Evolutionary conservation across 2,113 vertebrate genomes (phyloP).

Genomic region (Strigops habroptila): DNA sequence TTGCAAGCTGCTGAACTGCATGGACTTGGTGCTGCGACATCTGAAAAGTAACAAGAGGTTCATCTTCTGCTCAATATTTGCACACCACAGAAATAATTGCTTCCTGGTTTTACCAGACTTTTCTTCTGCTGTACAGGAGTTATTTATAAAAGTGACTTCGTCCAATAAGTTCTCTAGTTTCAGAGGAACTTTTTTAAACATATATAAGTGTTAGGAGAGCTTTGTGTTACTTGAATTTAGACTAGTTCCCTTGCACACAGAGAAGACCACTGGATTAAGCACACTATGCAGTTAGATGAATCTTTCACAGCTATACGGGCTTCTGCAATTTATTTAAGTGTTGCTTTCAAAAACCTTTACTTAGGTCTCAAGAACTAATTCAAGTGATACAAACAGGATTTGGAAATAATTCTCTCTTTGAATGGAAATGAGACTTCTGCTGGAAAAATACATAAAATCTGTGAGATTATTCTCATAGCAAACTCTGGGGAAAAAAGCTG

Average conservation of each 20-base stretch:
- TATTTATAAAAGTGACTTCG: not conserved
- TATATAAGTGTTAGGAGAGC: not conserved
- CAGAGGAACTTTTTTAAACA: not conserved
- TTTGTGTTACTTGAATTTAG: not conserved
- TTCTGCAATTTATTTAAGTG: not conserved
- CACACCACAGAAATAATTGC: not conserved
- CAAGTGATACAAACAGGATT: not conserved
- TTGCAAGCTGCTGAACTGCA: constrained; percentile 95
- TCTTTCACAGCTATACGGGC: not conserved
- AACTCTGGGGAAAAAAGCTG: not conserved
- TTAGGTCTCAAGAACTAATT: not conserved
- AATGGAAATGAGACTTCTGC: not conserved
- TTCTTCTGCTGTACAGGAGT: not conserved
- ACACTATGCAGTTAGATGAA: not conserved
- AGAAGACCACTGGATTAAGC: not conserved
- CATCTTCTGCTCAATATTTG: not conserved
- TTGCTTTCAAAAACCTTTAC: not conserved
- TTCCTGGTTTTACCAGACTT: not conserved
- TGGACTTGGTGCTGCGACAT: constrained; percentile 99
- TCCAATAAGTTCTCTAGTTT: not conserved
- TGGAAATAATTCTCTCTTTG: not conserved
- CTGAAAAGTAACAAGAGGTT: constrained; percentile 63
- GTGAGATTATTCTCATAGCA: not conserved
- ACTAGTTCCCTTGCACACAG: not conserved
- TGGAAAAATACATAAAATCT: not conserved